phyloP scores from a whole-genome alignment of 2,113 vertebrate genomes.

The Tympanuchus pallidicinctus region DNA sequence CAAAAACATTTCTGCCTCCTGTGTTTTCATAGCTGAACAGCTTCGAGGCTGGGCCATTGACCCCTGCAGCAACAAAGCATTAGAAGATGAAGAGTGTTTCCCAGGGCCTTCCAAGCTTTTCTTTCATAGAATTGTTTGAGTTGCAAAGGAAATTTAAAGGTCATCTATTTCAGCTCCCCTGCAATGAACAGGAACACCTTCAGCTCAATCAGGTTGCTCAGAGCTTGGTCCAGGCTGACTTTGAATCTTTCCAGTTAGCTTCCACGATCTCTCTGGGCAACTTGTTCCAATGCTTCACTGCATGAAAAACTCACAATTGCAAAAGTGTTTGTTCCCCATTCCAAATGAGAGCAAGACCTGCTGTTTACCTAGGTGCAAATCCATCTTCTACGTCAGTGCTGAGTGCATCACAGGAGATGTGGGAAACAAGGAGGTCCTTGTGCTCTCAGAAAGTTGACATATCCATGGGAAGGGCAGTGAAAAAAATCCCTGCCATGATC shows the following conservation, averaged over 20 bases:
- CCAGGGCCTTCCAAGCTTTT: not conserved
- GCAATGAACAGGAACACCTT: too few relatives aligned
- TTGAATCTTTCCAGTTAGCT: too few relatives aligned
- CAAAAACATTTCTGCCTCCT: not conserved
- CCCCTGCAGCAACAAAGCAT: not conserved
- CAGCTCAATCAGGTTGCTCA: too few relatives aligned
- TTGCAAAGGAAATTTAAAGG: too few relatives aligned
- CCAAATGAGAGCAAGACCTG: not conserved
- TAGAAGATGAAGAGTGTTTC: not conserved
- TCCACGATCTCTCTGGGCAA: too few relatives aligned
- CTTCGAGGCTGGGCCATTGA: not conserved
- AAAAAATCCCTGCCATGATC: not conserved
- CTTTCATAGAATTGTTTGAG: not conserved
- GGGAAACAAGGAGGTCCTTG: not conserved
- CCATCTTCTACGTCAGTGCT: not conserved
- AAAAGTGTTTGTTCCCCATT: not conserved
- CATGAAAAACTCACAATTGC: not conserved
- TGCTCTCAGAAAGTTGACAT: not conserved
- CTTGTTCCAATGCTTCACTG: not conserved
- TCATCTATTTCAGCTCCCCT: too few relatives aligned
- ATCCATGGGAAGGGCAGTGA: fast-evolving
- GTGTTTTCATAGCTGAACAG: constrained; percentile 1
- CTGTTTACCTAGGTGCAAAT: not conserved
- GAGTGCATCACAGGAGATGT: not conserved
- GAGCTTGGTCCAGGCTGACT: too few relatives aligned